Conservation (phyloP, 2,797 vertebrate species). For the Pipistrellus pygmaeus region DNA sequence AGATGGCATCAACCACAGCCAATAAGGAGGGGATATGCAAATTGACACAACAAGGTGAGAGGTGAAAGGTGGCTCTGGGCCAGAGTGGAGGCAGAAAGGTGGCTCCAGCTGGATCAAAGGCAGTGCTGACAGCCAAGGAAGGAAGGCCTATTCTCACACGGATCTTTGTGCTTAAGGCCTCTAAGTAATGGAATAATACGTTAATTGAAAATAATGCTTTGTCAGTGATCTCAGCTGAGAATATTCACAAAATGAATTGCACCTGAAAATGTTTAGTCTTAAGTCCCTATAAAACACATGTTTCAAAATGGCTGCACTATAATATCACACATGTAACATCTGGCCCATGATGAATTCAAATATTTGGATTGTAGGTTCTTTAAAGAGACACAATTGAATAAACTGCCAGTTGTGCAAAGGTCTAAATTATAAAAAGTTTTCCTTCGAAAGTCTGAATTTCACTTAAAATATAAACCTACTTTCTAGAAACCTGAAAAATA, state of each 20-base stretch:
- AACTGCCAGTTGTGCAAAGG: not conserved
- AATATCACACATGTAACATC: constrained; percentile 13
- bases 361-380: not conserved
- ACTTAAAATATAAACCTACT: not conserved
- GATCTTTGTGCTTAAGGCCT: too few species aligned
- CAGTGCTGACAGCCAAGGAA: too few species aligned
- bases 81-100: too few species aligned
- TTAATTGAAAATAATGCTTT: constrained; percentile 58
- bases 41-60: too few species aligned
- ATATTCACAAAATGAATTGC: constrained; percentile 11
- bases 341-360: constrained; percentile 31
- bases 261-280: not conserved
- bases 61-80: too few species aligned
- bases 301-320: not conserved
- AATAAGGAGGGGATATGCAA: too few species aligned
- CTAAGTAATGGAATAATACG: not conserved
- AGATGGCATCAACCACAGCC: too few species aligned
- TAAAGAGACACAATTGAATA: not conserved
- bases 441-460: not conserved
- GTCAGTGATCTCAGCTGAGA: constrained; percentile 3
- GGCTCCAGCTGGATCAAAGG: too few species aligned
- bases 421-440: not conserved
- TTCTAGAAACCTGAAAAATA: not conserved
- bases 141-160: too few species aligned
- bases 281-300: not conserved